These are phyloP conservation scores for Cygnus buccinator DNA, from an alignment of 2,113 vertebrate genomes.

Conservation along the genomic window DNA sequence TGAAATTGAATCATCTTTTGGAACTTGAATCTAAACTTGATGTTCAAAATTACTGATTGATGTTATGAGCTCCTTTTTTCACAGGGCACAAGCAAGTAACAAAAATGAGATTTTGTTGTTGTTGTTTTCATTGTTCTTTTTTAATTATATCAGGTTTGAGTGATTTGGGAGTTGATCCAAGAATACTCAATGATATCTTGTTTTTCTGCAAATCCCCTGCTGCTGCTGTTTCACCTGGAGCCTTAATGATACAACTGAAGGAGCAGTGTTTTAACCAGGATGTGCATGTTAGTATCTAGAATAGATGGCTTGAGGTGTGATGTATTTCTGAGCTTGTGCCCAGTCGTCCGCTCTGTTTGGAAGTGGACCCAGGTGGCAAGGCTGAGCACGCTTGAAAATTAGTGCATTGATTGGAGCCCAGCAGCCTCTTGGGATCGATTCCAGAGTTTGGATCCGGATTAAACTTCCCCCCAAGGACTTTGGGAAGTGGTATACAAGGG, in stretches of 20 bases:
- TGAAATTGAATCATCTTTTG: not conserved
- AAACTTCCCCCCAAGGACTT: constrained; percentile 59
- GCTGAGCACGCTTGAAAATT: constrained; percentile 49
- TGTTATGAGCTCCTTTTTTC: not conserved
- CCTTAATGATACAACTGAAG: not conserved
- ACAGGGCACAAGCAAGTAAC: not conserved
- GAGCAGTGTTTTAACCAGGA: not conserved
- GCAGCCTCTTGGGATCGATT: constrained; percentile 27
- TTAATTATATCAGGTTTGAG: not conserved
- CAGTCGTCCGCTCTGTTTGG: not conserved
- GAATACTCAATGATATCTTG: not conserved
- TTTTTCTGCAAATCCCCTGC: not conserved
- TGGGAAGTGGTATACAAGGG: constrained; percentile 45
- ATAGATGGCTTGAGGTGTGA: not conserved
- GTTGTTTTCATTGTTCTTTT: not conserved
- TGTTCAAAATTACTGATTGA: not conserved
- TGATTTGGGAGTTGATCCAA: not conserved
- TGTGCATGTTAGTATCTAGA: not conserved
- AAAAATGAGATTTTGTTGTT: not conserved
- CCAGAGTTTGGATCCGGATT: constrained; percentile 61
- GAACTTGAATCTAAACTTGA: not conserved
- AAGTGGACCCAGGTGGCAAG: constrained; percentile 39
- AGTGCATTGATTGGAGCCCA: constrained; percentile 21
- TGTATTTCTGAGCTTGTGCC: constrained; percentile 7
- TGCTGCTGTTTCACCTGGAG: not conserved